These are phyloP conservation scores for Eciton burchellii DNA, from an alignment of 1,140 invertebrate species.

Conservation along the genomic window DNA sequence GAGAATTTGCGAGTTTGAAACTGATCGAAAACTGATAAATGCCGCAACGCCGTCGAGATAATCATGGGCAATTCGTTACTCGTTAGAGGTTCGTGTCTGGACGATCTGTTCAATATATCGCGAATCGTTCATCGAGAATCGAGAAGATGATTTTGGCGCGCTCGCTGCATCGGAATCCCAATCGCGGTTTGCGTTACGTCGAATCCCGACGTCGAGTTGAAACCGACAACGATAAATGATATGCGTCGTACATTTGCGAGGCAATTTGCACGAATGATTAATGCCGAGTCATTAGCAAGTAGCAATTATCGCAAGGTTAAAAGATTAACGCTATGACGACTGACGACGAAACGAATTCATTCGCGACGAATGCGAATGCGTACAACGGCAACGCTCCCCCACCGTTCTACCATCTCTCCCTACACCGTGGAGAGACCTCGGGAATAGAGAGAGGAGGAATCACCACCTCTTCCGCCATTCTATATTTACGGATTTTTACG, in stretches of 20 bases:
- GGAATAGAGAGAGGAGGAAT: slow-evolving; percentile 36
- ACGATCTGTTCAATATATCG: too few relatives aligned
- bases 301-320: too few relatives aligned
- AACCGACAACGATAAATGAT: too few relatives aligned
- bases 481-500: slow-evolving; percentile 68
- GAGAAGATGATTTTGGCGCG: not conserved
- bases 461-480: slow-evolving; percentile 16
- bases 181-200: too few relatives aligned
- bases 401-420: not conserved
- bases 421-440: slow-evolving; percentile 34
- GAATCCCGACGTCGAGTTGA: too few relatives aligned
- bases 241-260: not conserved
- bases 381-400: not conserved
- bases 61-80: slow-evolving; percentile 39
- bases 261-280: not conserved
- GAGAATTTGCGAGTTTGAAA: not conserved
- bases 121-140: not conserved
- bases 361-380: slow-evolving; percentile 21
- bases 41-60: not conserved
- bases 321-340: too few relatives aligned
- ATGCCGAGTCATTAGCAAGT: too few relatives aligned
- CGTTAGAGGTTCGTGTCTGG: slow-evolving; percentile 21
- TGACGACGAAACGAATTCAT: slow-evolving; percentile 14
- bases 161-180: too few relatives aligned
- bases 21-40: not conserved